Evolutionary conservation across 2,113 vertebrate species (phyloP).

Genomic region (Amazona guildingii): DNA sequence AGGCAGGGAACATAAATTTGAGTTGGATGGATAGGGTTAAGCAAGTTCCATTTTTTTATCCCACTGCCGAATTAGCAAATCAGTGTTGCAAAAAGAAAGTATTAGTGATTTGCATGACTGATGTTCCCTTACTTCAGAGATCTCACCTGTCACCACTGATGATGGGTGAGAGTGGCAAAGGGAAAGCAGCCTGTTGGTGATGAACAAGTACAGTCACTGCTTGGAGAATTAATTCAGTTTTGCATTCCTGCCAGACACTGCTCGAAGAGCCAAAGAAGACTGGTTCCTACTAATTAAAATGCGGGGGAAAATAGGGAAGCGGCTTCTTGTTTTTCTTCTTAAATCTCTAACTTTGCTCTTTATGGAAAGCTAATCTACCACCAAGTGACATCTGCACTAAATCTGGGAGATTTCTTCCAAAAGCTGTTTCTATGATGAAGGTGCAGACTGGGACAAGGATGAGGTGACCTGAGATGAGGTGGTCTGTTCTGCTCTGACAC

Average conservation of each 20-base stretch:
- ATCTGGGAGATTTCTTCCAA: neutral
- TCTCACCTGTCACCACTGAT: neutral
- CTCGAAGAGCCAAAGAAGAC: neutral
- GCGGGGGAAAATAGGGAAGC: neutral
- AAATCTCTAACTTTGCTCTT: neutral
- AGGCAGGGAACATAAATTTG: neutral
- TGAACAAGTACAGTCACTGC: neutral
- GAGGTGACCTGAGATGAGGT: neutral
- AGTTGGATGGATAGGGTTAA: neutral
- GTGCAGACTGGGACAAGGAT: neutral
- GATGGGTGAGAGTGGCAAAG: neutral
- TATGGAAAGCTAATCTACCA: neutral
- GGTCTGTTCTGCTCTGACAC: neutral
- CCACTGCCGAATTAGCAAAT: neutral
- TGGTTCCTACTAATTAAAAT: constrained; percentile 23
- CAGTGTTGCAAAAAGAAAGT: neutral
- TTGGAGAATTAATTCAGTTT: neutral
- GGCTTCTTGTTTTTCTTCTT: constrained; percentile 4
- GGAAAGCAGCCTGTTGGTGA: neutral
- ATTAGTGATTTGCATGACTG: neutral
- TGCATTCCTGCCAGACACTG: neutral
- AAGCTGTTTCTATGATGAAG: neutral
- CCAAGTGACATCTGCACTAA: neutral
- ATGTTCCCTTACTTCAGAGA: neutral
- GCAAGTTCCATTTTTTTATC: neutral